A percentile compares a stretch with the other conserved stretches of the same genome.
These are phyloP conservation scores for Sycophila sp. DNA, from an alignment of 1,140 invertebrate genomes.

Conservation along the genomic window DNA sequence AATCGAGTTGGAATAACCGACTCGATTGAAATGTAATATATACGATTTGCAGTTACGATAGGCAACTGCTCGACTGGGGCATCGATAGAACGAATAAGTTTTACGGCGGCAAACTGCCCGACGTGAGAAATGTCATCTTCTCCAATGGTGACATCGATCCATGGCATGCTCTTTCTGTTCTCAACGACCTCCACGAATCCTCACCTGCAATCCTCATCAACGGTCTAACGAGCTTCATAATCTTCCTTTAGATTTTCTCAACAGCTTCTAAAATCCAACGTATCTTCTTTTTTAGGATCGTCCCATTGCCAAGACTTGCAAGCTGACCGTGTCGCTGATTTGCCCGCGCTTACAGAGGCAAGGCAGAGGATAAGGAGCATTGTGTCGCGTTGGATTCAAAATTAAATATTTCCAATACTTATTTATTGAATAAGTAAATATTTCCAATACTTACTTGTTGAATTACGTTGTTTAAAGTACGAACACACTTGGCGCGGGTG, in stretches of 20 bases:
- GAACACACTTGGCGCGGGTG: too few species aligned
- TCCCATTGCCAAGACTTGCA: slow-evolving; percentile 82
- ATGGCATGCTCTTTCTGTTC: slow-evolving; percentile 72
- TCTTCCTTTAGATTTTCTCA: too few species aligned
- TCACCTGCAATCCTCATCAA: slow-evolving; percentile 68
- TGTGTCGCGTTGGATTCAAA: slow-evolving; percentile 53
- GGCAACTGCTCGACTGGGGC: slow-evolving; percentile 61
- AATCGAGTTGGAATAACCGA: neutral
- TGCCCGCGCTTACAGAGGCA: slow-evolving; percentile 69
- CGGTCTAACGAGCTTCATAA: slow-evolving; percentile 52
- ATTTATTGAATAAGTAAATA: neutral
- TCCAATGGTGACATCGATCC: slow-evolving; percentile 74
- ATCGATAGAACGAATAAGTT: slow-evolving; percentile 70
- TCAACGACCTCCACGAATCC: slow-evolving; percentile 64
- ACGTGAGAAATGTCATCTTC: slow-evolving; percentile 72
- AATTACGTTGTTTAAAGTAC: too few species aligned
- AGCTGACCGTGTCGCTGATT: slow-evolving; percentile 66
- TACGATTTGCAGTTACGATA: slow-evolving; percentile 63
- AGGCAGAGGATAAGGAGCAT: slow-evolving; percentile 67
- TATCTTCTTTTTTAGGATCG: slow-evolving; percentile 71
- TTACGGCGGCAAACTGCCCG: slow-evolving; percentile 70
- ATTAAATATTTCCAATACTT: neutral
- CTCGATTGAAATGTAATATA: neutral
- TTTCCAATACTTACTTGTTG: slow-evolving; percentile 1
- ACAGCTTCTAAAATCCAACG: too few species aligned